Percentiles rank a stretch among this genome's conserved stretches.
These are phyloP conservation scores for Cynaeus angustus DNA, from an alignment of 2,888 invertebrate species.

Conservation along the genomic window DNA sequence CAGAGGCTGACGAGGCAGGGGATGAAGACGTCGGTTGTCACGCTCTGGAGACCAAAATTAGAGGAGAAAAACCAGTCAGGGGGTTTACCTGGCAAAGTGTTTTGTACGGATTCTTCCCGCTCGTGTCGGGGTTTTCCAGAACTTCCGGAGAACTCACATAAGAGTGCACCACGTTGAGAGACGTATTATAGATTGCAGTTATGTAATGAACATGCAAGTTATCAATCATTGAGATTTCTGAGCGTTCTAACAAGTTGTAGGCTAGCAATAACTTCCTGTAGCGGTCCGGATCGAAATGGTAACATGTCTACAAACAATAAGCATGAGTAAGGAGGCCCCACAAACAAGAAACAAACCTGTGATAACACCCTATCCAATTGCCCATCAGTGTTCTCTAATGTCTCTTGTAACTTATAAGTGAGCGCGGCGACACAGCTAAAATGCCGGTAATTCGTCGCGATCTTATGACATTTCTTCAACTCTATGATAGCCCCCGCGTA, in stretches of 20 bases:
- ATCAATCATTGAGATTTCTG: conserved; percentile 90
- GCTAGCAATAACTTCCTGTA: conserved; percentile 91
- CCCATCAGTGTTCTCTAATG: conserved; percentile 91
- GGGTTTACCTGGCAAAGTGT: conserved; percentile 81
- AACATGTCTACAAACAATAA: conserved; percentile 73
- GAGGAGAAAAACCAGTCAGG: conserved; percentile 54
- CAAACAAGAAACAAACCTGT: conserved; percentile 74
- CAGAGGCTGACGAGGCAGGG: conserved; percentile 90
- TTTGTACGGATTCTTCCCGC: conserved; percentile 83
- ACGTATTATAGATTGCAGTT: conserved; percentile 90
- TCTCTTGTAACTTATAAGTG: conserved; percentile 90
- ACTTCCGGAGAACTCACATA: conserved; percentile 70
- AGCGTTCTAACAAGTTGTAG: conserved; percentile 91
- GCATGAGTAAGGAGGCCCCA: not conserved
- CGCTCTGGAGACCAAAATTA: conserved; percentile 65
- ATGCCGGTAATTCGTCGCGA: conserved; percentile 88
- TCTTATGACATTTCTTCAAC: conserved; percentile 89
- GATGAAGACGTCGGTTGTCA: conserved; percentile 77
- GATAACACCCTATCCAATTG: conserved; percentile 91
- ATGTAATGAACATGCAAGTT: conserved; percentile 96
- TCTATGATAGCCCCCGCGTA: conserved; percentile 94
- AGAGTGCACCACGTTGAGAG: conserved; percentile 75
- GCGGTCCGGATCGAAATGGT: conserved; percentile 83
- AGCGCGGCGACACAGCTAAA: conserved; percentile 94
- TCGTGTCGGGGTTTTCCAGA: conserved; percentile 69